Evolutionary conservation across 2,888 invertebrate genomes (phyloP).

Genomic region (Pecten maximus): DNA sequence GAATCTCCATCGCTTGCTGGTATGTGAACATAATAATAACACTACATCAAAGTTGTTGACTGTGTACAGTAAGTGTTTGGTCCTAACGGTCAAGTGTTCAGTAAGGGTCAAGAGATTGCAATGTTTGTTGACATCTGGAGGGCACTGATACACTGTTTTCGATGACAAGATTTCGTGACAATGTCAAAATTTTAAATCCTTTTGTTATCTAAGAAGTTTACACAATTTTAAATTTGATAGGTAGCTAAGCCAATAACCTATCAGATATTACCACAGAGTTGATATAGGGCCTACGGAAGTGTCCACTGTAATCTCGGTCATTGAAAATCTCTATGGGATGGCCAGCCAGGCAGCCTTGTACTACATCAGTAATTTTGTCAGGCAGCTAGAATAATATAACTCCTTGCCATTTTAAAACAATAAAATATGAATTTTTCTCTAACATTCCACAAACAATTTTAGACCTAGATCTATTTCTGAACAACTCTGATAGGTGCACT

Average conservation of each 20-base stretch:
- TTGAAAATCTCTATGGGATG: background rate
- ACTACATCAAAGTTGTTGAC: background rate
- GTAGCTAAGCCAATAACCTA: conserved; percentile 17
- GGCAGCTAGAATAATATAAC: background rate
- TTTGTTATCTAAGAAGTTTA: conserved; percentile 21
- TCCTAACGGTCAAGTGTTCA: background rate
- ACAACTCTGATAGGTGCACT: too few species aligned
- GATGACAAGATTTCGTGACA: conserved; percentile 29
- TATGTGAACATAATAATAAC: background rate
- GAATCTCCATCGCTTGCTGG: too few species aligned
- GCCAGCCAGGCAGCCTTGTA: background rate
- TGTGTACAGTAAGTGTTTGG: conserved; percentile 1
- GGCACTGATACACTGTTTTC: conserved; percentile 15
- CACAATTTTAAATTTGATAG: conserved; percentile 20
- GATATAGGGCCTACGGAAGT: background rate
- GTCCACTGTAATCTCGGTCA: background rate
- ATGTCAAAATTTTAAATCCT: conserved; percentile 21
- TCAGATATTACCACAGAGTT: background rate
- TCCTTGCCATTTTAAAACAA: background rate
- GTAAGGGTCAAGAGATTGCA: background rate
- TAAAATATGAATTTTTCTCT: background rate
- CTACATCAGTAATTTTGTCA: background rate
- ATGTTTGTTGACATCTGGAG: conserved; percentile 16
- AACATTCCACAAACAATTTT: background rate
- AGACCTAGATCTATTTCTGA: too few species aligned